phyloP scores from a whole-genome alignment of 2,888 invertebrate genomes.

The Ichneumoninae sp. region DNA sequence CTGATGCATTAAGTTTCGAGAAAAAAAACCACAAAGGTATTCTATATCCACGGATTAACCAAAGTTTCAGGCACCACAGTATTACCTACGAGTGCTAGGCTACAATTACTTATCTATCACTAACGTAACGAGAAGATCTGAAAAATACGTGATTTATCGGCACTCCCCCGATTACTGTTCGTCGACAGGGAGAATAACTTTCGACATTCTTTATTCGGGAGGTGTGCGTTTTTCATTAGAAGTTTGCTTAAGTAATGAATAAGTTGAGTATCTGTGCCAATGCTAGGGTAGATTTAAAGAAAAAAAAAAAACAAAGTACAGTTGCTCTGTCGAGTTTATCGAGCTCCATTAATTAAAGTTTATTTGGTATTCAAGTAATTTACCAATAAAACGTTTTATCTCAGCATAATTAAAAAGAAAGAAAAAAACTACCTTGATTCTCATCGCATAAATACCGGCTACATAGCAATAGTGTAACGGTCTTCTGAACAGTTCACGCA shows the following conservation, averaged over 20 bases:
- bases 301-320: conserved; percentile 34
- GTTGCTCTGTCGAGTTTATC: conserved; percentile 52
- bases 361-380: conserved; percentile 22
- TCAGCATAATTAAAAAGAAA: conserved; percentile 28
- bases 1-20: conserved; percentile 13
- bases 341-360: conserved; percentile 45
- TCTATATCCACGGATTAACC: conserved; percentile 48
- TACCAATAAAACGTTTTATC: conserved; percentile 29
- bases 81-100: conserved; percentile 57
- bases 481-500: conserved; percentile 47
- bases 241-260: conserved; percentile 54
- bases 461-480: conserved; percentile 17
- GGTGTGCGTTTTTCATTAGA: conserved; percentile 24
- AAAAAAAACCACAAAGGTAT: conserved; percentile 24
- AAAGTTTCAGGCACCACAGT: conserved; percentile 59
- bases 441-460: conserved; percentile 42
- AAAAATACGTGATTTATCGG: background rate
- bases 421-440: conserved; percentile 43
- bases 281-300: conserved; percentile 41
- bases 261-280: conserved; percentile 68
- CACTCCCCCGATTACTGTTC: conserved; percentile 20
- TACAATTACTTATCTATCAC: conserved; percentile 56
- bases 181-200: background rate
- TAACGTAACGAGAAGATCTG: conserved; percentile 5
- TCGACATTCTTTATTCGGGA: conserved; percentile 22